Conservation (phyloP, 2,113 vertebrate genomes). For the Lutjanus erythropterus region DNA sequence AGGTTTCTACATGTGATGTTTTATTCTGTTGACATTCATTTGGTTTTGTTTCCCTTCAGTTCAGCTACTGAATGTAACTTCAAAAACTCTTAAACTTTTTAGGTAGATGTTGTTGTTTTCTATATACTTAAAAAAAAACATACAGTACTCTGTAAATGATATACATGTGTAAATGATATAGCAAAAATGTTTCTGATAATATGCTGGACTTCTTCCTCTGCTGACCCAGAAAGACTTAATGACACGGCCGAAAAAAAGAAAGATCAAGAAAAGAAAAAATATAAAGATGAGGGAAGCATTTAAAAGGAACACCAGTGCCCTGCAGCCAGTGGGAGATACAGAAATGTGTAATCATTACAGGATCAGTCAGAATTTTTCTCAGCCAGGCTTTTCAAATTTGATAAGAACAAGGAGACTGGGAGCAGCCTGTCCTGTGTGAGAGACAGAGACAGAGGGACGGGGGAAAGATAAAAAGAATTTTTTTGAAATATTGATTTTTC, state of each 20-base stretch:
- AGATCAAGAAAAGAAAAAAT: not conserved
- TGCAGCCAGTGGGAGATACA: conserved; percentile 45
- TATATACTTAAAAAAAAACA: conserved; percentile 63
- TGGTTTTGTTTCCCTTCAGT: conserved; percentile 66
- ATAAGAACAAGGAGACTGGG: conserved; percentile 57
- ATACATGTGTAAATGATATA: conserved; percentile 81
- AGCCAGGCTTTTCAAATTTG: conserved; percentile 65
- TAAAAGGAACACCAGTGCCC: conserved; percentile 42
- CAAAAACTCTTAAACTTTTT: conserved; percentile 79
- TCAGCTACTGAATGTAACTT: conserved; percentile 87
- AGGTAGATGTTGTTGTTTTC: conserved; percentile 83
- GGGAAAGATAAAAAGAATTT: conserved; percentile 28
- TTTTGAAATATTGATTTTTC: conserved; percentile 57
- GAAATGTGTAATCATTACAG: conserved; percentile 52
- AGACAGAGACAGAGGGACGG: conserved; percentile 21
- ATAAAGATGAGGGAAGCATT: conserved; percentile 33
- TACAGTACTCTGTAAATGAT: conserved; percentile 82
- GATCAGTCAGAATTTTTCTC: conserved; percentile 70
- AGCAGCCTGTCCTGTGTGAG: conserved; percentile 42
- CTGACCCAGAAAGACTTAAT: conserved; percentile 53
- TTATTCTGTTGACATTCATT: conserved; percentile 72
- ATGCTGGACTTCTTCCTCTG: conserved; percentile 77
- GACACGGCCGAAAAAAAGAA: conserved; percentile 22
- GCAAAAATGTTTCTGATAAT: conserved; percentile 77
- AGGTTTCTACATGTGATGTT: conserved; percentile 80